Evolutionary conservation across 2,888 invertebrate species (phyloP).

Genomic region (Schizotus pectinicornis): DNA sequence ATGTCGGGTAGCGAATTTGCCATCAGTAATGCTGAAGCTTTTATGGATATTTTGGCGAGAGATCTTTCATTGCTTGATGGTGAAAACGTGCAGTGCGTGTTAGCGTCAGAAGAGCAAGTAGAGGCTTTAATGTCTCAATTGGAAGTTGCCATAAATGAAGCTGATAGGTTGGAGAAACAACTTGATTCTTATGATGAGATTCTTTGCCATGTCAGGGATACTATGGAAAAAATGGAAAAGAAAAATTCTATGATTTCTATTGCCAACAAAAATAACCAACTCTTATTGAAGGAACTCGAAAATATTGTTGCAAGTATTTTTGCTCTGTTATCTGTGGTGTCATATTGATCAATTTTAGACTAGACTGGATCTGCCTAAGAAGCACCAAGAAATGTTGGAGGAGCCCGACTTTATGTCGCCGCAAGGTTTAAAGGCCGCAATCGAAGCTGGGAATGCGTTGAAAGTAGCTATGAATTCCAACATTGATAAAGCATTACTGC

Average conservation of each 20-base stretch:
- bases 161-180: slow-evolving; percentile 73
- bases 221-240: slow-evolving; percentile 90
- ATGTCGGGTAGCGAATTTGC: slow-evolving; percentile 86
- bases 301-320: slow-evolving; percentile 71
- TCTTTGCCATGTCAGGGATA: slow-evolving; percentile 82
- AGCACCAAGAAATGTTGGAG: slow-evolving; percentile 70
- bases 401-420: slow-evolving; percentile 75
- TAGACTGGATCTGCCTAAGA: slow-evolving; percentile 72
- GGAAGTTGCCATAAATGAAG: slow-evolving; percentile 78
- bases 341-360: slow-evolving; percentile 55
- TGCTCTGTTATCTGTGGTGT: slow-evolving; percentile 3
- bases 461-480: slow-evolving; percentile 76
- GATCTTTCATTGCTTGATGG: slow-evolving; percentile 87
- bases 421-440: slow-evolving; percentile 67
- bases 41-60: slow-evolving; percentile 79
- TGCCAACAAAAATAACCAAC: slow-evolving; percentile 84
- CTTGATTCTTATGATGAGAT: slow-evolving; percentile 82
- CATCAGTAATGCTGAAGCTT: slow-evolving; percentile 85
- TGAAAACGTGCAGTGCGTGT: slow-evolving; percentile 89
- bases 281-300: slow-evolving; percentile 78
- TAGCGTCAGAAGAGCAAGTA: slow-evolving; percentile 87
- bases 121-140: slow-evolving; percentile 78
- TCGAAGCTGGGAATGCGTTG: slow-evolving; percentile 75
- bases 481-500: slow-evolving; percentile 67
- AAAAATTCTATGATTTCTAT: slow-evolving; percentile 87